Evolutionary conservation across 1,140 invertebrate species (phyloP), one percentile per base, ranked within the genome.

Genomic region (Carcinoscorpius rotundicauda): DNA sequence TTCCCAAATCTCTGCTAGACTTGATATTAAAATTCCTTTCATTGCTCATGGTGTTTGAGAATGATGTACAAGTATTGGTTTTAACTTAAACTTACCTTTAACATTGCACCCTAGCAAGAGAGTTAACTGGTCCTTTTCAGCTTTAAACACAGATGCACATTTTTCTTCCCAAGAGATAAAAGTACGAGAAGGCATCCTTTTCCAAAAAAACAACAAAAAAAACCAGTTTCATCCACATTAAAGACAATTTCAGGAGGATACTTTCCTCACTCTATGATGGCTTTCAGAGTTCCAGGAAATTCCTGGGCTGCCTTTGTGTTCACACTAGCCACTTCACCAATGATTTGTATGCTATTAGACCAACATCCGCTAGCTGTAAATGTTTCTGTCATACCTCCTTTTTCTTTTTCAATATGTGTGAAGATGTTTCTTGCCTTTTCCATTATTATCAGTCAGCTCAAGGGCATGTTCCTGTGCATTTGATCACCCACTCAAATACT

Each of bases 71-170:
- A 79, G 64, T 56, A 80, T 63, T 55, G 76, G 76, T 70, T 80
- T 79, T 49, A 78, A 64, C 52, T 76, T 75, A 49, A 68, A 73
- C 71, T 78, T 72, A 11, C 77, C 75, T 63, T 64, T 73, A 62
- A 74, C 75, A 72, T 79, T 80, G 51, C 65, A 70, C 64, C 74
- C 73, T 48, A 78, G 67, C 11, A 77, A 64, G 60, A 82, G 67
- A 67, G 77, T 80, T 8, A 79, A 60, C 55, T 75, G 71, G 73
- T 81, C 77, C 68, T 80, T 80, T 49, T 71, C 70, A 52, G 74
- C 72, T 71, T 78, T 79, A 70, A 75, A 76, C 60, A 78, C 77
- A 11, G 72, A 68, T 64, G 73, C 70, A 57, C 69, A 64, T 68
- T 78, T 76, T 63, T 78, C 75, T 62, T 73, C 69, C 68, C 73